phyloP scores from a whole-genome alignment of 2,888 invertebrate species.

The Cheilosia scutellata region DNA sequence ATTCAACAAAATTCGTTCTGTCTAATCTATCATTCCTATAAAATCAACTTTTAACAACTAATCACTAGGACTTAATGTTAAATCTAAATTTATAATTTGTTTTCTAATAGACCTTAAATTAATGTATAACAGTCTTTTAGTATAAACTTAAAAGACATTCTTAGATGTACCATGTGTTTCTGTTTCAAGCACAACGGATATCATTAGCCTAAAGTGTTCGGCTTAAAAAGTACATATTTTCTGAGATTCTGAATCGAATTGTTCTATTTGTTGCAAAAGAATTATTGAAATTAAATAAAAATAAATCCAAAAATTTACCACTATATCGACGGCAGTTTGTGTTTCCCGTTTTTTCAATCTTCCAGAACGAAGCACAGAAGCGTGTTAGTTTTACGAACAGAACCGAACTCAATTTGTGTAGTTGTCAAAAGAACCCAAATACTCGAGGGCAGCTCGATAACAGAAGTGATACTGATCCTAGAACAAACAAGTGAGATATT shows the following conservation, averaged over 20 bases:
- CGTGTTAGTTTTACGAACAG: background rate
- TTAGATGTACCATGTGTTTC: constrained; percentile 50
- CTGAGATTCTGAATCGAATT: constrained; percentile 55
- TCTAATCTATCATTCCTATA: constrained; percentile 52
- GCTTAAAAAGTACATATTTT: background rate
- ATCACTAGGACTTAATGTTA: constrained; percentile 61
- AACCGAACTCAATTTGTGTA: constrained; percentile 90
- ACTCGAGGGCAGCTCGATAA: constrained; percentile 99
- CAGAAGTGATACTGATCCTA: constrained; percentile 99
- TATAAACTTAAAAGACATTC: constrained; percentile 79
- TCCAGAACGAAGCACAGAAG: constrained; percentile 32
- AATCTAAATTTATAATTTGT: constrained; percentile 13
- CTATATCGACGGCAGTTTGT: constrained; percentile 48
- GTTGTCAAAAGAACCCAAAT: constrained; percentile 98
- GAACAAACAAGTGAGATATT: constrained; percentile 70
- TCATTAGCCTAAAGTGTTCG: constrained; percentile 17
- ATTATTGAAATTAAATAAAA: constrained; percentile 4
- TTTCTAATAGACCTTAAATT: constrained; percentile 74
- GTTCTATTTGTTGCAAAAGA: background rate
- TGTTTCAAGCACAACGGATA: constrained; percentile 41
- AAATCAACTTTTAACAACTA: constrained; percentile 74
- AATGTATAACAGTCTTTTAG: constrained; percentile 83
- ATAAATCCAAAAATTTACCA: constrained; percentile 27
- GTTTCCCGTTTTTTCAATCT: background rate
- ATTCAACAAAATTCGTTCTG: constrained; percentile 68